These are phyloP conservation scores for Germaria angustata DNA, from an alignment of 2,888 invertebrate genomes.

Conservation along the genomic window DNA sequence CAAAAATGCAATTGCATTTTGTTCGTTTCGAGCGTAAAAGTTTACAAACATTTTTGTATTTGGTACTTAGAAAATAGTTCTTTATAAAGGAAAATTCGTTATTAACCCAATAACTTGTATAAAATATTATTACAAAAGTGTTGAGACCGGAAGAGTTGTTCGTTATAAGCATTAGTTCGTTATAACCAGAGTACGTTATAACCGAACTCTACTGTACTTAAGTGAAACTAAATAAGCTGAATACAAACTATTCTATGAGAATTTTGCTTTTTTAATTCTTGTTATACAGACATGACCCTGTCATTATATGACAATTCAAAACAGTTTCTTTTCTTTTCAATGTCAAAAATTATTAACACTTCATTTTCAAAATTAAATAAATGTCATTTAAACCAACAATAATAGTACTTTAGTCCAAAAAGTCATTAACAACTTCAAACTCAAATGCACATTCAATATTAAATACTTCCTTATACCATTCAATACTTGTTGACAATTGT, in stretches of 20 bases:
- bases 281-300: not conserved
- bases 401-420: not conserved
- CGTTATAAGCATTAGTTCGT: too few relatives aligned
- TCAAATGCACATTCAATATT: slow-evolving; percentile 31
- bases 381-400: not conserved
- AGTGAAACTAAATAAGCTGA: too few relatives aligned
- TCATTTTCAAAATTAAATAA: not conserved
- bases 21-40: too few relatives aligned
- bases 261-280: not conserved
- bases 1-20: too few relatives aligned
- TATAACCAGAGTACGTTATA: too few relatives aligned
- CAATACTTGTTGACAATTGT: slow-evolving; percentile 10
- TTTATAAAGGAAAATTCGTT: too few relatives aligned
- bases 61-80: too few relatives aligned
- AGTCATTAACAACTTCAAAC: not conserved
- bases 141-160: too few relatives aligned
- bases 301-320: not conserved
- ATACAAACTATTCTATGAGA: not conserved
- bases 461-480: not conserved
- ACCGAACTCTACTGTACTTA: too few relatives aligned
- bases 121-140: too few relatives aligned
- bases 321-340: not conserved
- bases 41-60: too few relatives aligned
- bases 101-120: too few relatives aligned
- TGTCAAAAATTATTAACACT: slow-evolving; percentile 6